These are phyloP conservation scores for Aspidiotus destructor DNA, from an alignment of 2,888 invertebrate species.

Conservation along the genomic window DNA sequence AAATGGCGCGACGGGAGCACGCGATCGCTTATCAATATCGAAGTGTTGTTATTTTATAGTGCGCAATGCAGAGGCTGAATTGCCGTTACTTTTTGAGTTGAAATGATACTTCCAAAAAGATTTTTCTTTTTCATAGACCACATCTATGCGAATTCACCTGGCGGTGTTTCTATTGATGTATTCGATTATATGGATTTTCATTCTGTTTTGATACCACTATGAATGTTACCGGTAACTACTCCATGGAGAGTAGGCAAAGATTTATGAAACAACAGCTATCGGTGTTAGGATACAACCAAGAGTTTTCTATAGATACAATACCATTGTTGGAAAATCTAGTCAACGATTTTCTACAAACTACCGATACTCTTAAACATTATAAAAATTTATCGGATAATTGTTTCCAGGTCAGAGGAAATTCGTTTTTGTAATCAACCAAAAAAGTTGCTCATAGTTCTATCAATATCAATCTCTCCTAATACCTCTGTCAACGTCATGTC, in stretches of 20 bases:
- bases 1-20: no score
- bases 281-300: conserved; percentile 17
- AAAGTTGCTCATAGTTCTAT: neutral
- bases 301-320: conserved; percentile 56
- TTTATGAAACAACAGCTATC: conserved; percentile 12
- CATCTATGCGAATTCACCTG: no score
- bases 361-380: conserved; percentile 74
- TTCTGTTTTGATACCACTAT: neutral
- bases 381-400: conserved; percentile 65
- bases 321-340: conserved; percentile 70
- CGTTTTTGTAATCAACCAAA: neutral
- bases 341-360: conserved; percentile 74
- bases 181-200: no score
- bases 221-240: neutral
- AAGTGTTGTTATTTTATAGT: no score
- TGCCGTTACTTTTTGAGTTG: no score
- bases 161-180: no score
- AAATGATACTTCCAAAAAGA: no score
- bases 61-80: no score
- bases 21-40: no score
- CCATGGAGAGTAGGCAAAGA: conserved; percentile 14
- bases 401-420: conserved; percentile 47
- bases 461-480: neutral
- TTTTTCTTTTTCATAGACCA: no score
- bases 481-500: neutral